A percentile compares a stretch with the other conserved stretches of the same genome.
Conservation (phyloP, 2,797 vertebrate genomes). For the Lophura swinhoii region DNA sequence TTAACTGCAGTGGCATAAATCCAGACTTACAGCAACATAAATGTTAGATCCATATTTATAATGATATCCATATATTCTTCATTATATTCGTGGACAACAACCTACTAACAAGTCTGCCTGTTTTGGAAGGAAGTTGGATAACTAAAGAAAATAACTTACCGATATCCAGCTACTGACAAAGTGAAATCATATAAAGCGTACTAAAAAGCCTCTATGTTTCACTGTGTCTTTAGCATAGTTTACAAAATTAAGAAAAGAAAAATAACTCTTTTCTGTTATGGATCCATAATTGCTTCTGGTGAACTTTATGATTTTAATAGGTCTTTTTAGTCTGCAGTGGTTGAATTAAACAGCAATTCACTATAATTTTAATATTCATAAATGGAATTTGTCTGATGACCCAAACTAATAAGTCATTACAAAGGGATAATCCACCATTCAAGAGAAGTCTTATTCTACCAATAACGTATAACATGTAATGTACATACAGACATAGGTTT, state of each 20-base stretch:
- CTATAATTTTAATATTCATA: neutral
- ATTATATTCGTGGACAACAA: constrained; percentile 13
- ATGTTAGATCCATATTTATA: neutral
- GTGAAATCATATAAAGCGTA: neutral
- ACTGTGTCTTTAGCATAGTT: neutral
- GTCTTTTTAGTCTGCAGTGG: neutral
- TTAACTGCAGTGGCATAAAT: constrained; percentile 19
- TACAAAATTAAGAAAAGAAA: neutral
- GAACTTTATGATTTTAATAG: neutral
- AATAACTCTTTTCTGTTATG: neutral
- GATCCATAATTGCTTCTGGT: constrained; percentile 56
- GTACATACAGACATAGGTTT: neutral
- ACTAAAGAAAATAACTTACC: constrained; percentile 11
- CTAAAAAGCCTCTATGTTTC: neutral
- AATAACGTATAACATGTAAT: neutral
- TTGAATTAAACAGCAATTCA: constrained; percentile 12
- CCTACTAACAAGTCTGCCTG: constrained; percentile 41
- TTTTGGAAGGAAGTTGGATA: too few relatives aligned
- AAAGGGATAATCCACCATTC: neutral
- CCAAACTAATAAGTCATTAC: neutral
- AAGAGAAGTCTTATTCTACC: neutral
- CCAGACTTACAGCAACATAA: neutral
- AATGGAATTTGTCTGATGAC: neutral
- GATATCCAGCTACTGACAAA: neutral
- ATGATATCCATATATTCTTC: neutral